These are phyloP conservation scores for Hypomesus transpacificus DNA, from an alignment of 2,113 vertebrate species.

Conservation along the genomic window DNA sequence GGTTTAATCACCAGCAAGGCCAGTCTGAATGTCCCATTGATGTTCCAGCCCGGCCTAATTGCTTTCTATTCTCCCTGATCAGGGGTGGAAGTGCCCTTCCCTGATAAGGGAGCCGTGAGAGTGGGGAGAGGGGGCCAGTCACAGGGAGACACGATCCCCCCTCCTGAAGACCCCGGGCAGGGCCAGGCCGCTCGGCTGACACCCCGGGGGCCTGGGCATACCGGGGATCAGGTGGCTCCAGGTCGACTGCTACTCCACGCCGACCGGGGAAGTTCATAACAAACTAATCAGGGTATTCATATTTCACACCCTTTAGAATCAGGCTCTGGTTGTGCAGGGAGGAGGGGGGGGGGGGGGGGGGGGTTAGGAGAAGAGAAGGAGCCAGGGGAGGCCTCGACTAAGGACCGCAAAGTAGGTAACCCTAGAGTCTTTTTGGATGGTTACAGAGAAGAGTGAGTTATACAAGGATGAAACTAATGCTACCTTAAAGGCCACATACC, in stretches of 20 bases:
- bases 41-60: slow-evolving; percentile 31
- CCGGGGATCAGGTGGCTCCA: slow-evolving; percentile 45
- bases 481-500: slow-evolving; percentile 20
- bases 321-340: not conserved
- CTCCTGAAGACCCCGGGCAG: not conserved
- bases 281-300: slow-evolving; percentile 43
- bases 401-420: slow-evolving; percentile 38
- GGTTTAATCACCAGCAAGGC: not conserved
- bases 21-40: slow-evolving; percentile 28
- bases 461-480: not conserved
- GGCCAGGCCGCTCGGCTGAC: slow-evolving; percentile 26
- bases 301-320: slow-evolving; percentile 44
- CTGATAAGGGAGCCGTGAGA: slow-evolving; percentile 58
- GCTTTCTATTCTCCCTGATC: slow-evolving; percentile 22
- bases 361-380: not conserved
- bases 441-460: slow-evolving; percentile 12
- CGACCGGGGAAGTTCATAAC: slow-evolving; percentile 37
- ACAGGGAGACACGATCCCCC: slow-evolving; percentile 48
- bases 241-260: slow-evolving; percentile 24
- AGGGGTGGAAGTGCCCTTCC: slow-evolving; percentile 31
- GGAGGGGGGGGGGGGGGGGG: not conserved
- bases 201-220: slow-evolving; percentile 38
- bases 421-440: slow-evolving; percentile 33
- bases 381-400: slow-evolving; percentile 43
- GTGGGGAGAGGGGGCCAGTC: slow-evolving; percentile 41